Percentiles rank a stretch among this genome's conserved stretches.
Evolutionary conservation across 2,113 vertebrate genomes (phyloP).

Genomic region (Salvelinus namaycush): DNA sequence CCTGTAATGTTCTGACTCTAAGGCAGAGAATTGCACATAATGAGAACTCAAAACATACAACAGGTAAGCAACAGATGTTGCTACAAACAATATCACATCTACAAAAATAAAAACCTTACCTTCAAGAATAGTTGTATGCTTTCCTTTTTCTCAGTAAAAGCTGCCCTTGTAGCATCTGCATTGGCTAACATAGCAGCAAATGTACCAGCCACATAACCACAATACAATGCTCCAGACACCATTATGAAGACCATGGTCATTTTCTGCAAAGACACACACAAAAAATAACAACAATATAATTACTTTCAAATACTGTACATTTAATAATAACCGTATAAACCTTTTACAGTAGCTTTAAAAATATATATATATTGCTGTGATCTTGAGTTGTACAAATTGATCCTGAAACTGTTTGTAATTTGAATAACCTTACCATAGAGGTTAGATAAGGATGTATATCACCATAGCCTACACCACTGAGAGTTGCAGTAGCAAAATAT

Average conservation of each 20-base stretch:
- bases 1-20: slow-evolving; percentile 34
- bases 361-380: background rate
- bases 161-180: slow-evolving; percentile 27
- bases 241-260: slow-evolving; percentile 16
- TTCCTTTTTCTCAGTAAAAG: slow-evolving; percentile 20
- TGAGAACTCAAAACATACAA: background rate
- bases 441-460: slow-evolving; percentile 23
- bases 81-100: background rate
- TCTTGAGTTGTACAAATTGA: background rate
- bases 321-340: background rate
- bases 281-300: background rate
- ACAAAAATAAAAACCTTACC: slow-evolving; percentile 20
- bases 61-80: background rate
- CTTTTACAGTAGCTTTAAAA: background rate
- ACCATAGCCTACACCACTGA: slow-evolving; percentile 34
- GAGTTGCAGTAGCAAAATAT: slow-evolving; percentile 26
- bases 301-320: background rate
- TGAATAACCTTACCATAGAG: slow-evolving; percentile 14
- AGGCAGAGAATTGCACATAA: background rate
- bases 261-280: slow-evolving; percentile 18
- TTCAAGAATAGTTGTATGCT: slow-evolving; percentile 36
- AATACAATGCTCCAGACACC: slow-evolving; percentile 19
- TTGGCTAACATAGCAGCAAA: slow-evolving; percentile 27
- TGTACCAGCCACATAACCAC: slow-evolving; percentile 28
- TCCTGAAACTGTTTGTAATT: background rate